phyloP scores from a whole-genome alignment of 2,888 invertebrate species.

The Saturnia pavonia region DNA sequence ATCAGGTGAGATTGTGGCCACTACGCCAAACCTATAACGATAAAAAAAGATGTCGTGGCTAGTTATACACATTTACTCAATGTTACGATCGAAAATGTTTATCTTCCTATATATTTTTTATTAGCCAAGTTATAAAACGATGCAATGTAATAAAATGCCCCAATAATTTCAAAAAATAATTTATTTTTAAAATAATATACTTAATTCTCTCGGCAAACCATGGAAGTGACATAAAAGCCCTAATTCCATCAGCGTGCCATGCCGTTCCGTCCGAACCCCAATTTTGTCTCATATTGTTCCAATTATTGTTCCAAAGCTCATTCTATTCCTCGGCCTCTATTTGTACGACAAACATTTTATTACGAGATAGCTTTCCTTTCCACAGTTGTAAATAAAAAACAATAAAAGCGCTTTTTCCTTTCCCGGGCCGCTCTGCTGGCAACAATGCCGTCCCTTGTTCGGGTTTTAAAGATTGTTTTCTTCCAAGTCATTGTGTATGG shows the following conservation, averaged over 20 bases:
- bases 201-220: not conserved
- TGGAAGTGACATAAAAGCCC: not conserved
- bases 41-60: no score
- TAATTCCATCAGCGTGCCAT: constrained; percentile 1
- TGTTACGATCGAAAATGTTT: no score
- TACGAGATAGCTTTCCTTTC: constrained; percentile 13
- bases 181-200: not conserved
- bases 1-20: no score
- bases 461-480: constrained; percentile 63
- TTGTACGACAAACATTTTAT: constrained; percentile 23
- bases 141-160: no score
- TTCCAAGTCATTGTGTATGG: constrained; percentile 60
- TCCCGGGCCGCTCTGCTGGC: constrained; percentile 22
- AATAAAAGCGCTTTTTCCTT: constrained; percentile 35
- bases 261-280: not conserved
- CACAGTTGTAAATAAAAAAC: constrained; percentile 50
- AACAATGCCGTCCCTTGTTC: constrained; percentile 22
- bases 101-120: no score
- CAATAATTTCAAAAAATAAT: not conserved
- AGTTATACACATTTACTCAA: no score
- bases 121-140: no score
- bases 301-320: constrained; percentile 10
- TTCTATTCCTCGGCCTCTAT: constrained; percentile 15
- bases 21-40: no score
- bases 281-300: constrained; percentile 23